phyloP scores from a whole-genome alignment of 92 coral and sea anemone genomes.

The Phenganax subtilis region DNA sequence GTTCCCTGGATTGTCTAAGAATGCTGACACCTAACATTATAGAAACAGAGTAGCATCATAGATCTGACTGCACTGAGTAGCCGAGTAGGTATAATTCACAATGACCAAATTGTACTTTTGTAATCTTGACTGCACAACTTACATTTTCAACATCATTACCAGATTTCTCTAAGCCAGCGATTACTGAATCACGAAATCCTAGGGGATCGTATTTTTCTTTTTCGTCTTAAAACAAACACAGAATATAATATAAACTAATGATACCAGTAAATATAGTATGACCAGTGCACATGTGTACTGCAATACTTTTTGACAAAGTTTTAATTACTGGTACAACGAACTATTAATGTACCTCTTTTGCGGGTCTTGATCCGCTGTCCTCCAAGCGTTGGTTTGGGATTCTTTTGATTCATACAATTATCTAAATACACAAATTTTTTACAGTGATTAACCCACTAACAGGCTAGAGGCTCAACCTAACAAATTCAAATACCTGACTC shows the following conservation, averaged over 20 bases:
- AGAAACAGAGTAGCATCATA: not conserved
- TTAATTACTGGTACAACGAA: not conserved
- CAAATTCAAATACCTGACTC: too few relatives aligned
- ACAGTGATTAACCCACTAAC: not conserved
- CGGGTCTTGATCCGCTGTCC: constrained; percentile 99
- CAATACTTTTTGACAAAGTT: too few relatives aligned
- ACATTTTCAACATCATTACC: constrained; percentile 95
- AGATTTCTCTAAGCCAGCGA: constrained; percentile 71
- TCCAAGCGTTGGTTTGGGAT: constrained; percentile 99
- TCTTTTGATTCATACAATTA: constrained; percentile 99
- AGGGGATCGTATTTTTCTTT: constrained; percentile 97
- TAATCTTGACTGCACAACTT: constrained; percentile 4
- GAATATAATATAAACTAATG: not conserved
- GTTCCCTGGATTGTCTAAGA: constrained; percentile 83
- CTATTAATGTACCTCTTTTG: constrained; percentile 78
- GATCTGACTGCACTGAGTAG: not conserved
- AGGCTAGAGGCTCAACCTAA: too few relatives aligned
- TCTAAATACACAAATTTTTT: constrained; percentile 49
- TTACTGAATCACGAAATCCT: constrained; percentile 96
- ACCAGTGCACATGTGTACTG: too few relatives aligned
- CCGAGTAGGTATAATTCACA: not conserved
- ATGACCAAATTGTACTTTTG: not conserved
- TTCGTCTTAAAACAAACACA: constrained; percentile 64
- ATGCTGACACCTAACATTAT: constrained; percentile 60
- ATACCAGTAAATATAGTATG: not conserved